Conservation (phyloP, 2,113 vertebrate species). For the Fukomys damarensis region DNA sequence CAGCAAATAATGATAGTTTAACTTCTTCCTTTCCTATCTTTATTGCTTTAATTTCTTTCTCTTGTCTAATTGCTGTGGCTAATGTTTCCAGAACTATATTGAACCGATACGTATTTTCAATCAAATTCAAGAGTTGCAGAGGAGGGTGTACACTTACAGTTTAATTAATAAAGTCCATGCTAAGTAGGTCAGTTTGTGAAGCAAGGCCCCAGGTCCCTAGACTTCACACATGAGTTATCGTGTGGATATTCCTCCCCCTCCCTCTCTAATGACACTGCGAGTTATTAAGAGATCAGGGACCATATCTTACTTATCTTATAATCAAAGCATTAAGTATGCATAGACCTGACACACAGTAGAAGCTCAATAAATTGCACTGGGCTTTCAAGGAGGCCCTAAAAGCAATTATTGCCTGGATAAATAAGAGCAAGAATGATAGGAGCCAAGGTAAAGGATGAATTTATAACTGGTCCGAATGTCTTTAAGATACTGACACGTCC, state of each 20-base stretch:
- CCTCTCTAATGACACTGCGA: not conserved
- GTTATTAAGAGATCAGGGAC: not conserved
- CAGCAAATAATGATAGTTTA: no score
- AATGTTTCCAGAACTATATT: no score
- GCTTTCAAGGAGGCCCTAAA: not conserved
- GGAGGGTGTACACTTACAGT: not conserved
- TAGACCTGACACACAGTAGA: not conserved
- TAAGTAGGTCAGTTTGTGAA: not conserved
- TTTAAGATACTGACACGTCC: not conserved
- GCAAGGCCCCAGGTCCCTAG: not conserved
- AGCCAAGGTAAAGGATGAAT: slow-evolving; percentile 47
- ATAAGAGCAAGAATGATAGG: not conserved
- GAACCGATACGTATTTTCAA: not conserved
- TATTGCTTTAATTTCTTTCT: no score
- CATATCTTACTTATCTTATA: not conserved
- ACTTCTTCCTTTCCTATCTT: no score
- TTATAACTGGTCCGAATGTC: not conserved
- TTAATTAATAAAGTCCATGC: not conserved
- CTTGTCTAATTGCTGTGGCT: no score
- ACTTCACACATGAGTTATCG: not conserved
- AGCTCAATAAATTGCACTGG: not conserved
- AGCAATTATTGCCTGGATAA: not conserved
- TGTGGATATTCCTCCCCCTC: not conserved
- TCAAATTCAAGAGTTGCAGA: not conserved
- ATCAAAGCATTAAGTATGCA: not conserved